A percentile compares a stretch with the other conserved stretches of the same genome.
phyloP scores from a whole-genome alignment of 2,113 vertebrate species.

The Phoenicopterus ruber region DNA sequence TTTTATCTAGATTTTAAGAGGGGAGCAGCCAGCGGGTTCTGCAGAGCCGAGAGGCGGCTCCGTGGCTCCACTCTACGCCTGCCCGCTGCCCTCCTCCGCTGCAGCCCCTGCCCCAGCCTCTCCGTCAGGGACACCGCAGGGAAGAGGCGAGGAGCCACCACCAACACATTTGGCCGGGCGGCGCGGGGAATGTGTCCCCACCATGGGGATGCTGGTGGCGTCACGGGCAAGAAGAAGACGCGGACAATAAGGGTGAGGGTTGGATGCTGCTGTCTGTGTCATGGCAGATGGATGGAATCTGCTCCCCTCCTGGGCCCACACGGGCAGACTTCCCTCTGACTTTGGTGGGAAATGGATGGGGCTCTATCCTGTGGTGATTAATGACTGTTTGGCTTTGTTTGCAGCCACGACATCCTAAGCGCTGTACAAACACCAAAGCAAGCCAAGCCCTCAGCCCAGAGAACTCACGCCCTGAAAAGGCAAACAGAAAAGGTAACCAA shows the following conservation, averaged over 20 bases:
- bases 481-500: background rate
- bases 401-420: background rate
- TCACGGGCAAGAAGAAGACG: background rate
- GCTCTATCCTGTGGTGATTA: background rate
- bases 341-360: background rate
- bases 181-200: accelerated
- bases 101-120: background rate
- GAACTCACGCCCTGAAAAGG: background rate
- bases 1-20: background rate
- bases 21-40: background rate
- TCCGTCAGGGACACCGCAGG: accelerated
- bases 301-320: background rate
- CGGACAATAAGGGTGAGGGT: background rate
- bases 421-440: slow-evolving; percentile 3
- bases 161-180: background rate
- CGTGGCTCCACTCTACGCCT: background rate
- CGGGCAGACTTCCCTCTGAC: background rate
- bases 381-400: background rate
- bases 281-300: accelerated
- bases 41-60: background rate
- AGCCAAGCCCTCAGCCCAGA: background rate
- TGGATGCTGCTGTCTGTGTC: background rate
- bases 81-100: background rate
- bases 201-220: accelerated
- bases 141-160: background rate